phyloP scores from a whole-genome alignment of 2,113 vertebrate genomes.

The Onychorhynchus coronatus region DNA sequence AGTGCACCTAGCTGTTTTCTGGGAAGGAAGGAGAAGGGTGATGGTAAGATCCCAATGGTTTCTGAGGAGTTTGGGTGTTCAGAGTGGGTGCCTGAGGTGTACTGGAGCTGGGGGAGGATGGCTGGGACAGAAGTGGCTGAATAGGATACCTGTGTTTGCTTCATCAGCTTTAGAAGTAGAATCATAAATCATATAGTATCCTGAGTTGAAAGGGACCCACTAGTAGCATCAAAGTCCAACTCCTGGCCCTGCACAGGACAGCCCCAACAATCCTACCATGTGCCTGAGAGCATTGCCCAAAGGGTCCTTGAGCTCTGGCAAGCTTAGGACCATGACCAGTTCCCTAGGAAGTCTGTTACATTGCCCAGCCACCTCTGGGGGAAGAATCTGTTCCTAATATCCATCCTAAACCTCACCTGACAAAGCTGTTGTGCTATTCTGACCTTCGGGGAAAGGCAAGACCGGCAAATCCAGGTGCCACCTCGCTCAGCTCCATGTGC shows the following conservation, averaged over 20 bases:
- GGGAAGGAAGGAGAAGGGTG: not conserved
- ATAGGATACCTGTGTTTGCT: fast-evolving
- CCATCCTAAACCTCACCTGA: not conserved
- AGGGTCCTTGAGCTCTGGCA: not conserved
- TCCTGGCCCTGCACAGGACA: not conserved
- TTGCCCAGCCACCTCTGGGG: not conserved
- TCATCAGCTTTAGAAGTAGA: not conserved
- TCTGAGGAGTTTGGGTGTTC: not conserved
- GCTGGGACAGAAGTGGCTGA: not conserved
- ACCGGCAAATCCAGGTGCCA: fast-evolving
- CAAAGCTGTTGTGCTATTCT: not conserved
- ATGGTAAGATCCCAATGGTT: not conserved
- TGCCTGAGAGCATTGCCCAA: not conserved
- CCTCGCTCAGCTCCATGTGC: fast-evolving
- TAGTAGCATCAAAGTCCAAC: not conserved
- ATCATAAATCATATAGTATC: not conserved
- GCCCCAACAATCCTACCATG: not conserved
- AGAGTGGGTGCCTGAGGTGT: not conserved
- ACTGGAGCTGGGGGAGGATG: not conserved
- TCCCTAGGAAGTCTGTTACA: not conserved
- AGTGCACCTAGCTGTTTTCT: not conserved
- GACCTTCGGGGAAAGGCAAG: not conserved
- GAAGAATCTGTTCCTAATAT: not conserved
- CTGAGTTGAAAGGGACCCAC: not conserved
- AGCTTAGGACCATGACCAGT: not conserved